Evolutionary conservation across 1,140 invertebrate species (phyloP), one percentile per base, ranked within the genome.

Genomic region (Sycophaga agraensis): DNA sequence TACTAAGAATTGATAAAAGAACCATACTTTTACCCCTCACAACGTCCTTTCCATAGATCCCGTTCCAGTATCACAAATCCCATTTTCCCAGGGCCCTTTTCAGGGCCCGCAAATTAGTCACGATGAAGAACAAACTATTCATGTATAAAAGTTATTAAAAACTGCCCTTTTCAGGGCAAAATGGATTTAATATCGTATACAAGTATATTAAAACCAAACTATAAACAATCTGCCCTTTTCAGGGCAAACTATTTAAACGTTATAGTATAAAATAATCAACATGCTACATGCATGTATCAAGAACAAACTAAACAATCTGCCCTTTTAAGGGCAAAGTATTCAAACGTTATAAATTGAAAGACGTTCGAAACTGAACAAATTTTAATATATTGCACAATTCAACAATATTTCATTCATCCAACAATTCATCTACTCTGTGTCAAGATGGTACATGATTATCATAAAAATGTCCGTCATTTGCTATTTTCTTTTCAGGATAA

Each of bases 51-150:
- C 50, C 49, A 54, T 53, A 64, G 34, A 31, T 31, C 4, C 11
- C 42, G 53, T 50, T 39, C 17, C 34, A 9, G 48, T 58, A 48
- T 63, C 40, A 40, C 66, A 58, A 48, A 66, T 67, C 65, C 57
- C 26, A 59, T 68, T 69, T 69, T 73, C 67, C 66, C 72, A 78
- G 76, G 77, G 78, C 68, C 77, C 76, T 75, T 72, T 70, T 73
- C 62, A 74, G 77, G 78, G 75, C 76, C 78, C 78, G 75, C 77
- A 79, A 74, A 73, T 74, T 16, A 28, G 31, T 78, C 57, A 64
- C 0, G 9, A 72, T 63, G 67, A 5, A 59, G 68, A 48, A 66
- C 63, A 63, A 58, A 50, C 43, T 66, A 45, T 63, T 68, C 49
- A 35, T 59, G 16, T 14, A 16, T 40, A 68, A 64, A 46, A 65